phyloP scores from a whole-genome alignment of 2,888 invertebrate genomes.

The Cerastoderma edule region DNA sequence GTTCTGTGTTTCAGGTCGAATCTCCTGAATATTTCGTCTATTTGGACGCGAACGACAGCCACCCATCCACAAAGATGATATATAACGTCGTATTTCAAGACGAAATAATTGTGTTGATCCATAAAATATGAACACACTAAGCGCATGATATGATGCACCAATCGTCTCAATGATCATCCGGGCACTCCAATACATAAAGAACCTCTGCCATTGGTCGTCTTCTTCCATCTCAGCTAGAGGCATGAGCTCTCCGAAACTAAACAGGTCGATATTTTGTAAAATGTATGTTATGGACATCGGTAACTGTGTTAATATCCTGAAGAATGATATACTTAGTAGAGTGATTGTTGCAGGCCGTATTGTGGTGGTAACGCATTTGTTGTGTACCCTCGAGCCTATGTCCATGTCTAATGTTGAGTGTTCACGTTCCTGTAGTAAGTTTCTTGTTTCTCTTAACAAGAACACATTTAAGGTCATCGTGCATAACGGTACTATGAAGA shows the following conservation, averaged over 20 bases:
- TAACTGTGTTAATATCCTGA: constrained; percentile 53
- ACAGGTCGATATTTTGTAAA: constrained; percentile 40
- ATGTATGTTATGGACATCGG: constrained; percentile 53
- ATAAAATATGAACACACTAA: constrained; percentile 78
- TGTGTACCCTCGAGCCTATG: constrained; percentile 33
- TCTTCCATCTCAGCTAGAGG: constrained; percentile 65
- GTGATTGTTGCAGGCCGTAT: constrained; percentile 50
- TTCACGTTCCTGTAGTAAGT: constrained; percentile 26
- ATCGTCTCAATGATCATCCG: constrained; percentile 77
- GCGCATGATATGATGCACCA: constrained; percentile 80
- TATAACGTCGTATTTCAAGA: constrained; percentile 50
- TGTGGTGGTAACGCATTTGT: constrained; percentile 21
- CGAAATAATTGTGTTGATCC: constrained; percentile 71
- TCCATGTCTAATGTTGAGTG: neutral
- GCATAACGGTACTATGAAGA: constrained; percentile 69
- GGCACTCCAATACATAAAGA: constrained; percentile 73
- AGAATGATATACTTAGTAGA: constrained; percentile 53
- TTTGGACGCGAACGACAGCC: too few species aligned
- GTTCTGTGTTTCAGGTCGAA: too few species aligned
- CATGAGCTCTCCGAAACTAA: constrained; percentile 46
- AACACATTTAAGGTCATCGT: constrained; percentile 74
- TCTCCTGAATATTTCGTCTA: too few species aligned
- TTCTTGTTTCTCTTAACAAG: constrained; percentile 63
- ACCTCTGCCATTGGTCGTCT: constrained; percentile 75
- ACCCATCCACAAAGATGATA: too few species aligned